Evolutionary conservation across 2,797 vertebrate genomes (phyloP).

Genomic region (Danio kyathit): DNA sequence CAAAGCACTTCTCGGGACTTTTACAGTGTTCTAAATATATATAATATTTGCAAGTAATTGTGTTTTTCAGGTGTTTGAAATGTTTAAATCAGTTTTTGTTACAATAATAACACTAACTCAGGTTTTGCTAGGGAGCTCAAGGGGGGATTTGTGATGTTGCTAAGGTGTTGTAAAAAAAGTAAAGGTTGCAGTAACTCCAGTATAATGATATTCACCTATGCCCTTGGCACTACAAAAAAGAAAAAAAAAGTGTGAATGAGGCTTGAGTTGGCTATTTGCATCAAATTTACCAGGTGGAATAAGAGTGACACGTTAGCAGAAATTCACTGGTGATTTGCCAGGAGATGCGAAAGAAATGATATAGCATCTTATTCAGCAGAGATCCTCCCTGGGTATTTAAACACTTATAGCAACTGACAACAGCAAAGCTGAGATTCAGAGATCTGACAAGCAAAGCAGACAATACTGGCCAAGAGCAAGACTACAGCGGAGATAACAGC

Average conservation of each 20-base stretch:
- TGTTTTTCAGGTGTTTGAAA: no score
- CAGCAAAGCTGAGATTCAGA: slow-evolving; percentile 26
- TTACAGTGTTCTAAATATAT: no score
- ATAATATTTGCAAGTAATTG: no score
- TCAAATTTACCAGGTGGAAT: slow-evolving; percentile 18
- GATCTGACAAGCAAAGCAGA: slow-evolving; percentile 33
- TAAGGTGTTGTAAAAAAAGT: background rate
- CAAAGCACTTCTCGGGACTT: no score
- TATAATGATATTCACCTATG: slow-evolving; percentile 32
- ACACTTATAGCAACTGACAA: slow-evolving; percentile 30
- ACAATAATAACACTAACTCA: no score
- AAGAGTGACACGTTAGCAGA: background rate
- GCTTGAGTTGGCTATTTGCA: slow-evolving; percentile 22
- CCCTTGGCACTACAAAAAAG: slow-evolving; percentile 16
- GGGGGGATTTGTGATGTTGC: background rate
- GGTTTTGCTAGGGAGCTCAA: no score
- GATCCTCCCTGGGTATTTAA: slow-evolving; percentile 24
- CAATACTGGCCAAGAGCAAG: slow-evolving; percentile 18
- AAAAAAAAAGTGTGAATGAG: background rate
- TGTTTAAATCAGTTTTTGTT: no score
- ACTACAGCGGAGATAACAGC: slow-evolving; percentile 1
- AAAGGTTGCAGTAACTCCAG: slow-evolving; percentile 1
- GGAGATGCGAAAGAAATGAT: slow-evolving; percentile 19
- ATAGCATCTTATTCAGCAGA: background rate
- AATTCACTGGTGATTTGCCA: slow-evolving; percentile 26